Percentiles rank a stretch among this genome's conserved stretches.
These are phyloP conservation scores for Entelurus aequoreus DNA, from an alignment of 2,113 vertebrate species.

Conservation along the genomic window DNA sequence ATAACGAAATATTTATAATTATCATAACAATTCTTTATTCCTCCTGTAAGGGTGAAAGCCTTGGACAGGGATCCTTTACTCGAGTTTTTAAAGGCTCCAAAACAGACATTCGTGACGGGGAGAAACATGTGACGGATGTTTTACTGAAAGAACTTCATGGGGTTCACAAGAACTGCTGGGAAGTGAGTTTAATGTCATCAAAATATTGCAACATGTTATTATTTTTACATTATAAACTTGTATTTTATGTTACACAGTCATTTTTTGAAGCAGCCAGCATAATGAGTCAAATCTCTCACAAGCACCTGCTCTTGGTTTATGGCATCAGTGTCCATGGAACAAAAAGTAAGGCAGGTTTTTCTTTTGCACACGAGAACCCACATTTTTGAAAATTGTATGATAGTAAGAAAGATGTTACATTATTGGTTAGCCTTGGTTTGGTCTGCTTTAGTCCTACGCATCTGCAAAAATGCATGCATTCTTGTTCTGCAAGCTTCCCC, in stretches of 20 bases:
- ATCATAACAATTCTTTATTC: background rate
- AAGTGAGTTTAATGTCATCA: constrained; percentile 67
- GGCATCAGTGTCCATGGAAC: constrained; percentile 82
- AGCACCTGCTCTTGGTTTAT: constrained; percentile 84
- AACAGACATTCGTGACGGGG: constrained; percentile 65
- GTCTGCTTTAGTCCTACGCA: background rate
- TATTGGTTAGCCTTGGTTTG: background rate
- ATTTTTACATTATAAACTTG: background rate
- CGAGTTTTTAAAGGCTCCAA: constrained; percentile 78
- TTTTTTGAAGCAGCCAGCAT: constrained; percentile 92
- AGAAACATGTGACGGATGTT: constrained; percentile 68
- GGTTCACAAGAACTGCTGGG: constrained; percentile 77
- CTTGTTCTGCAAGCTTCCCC: background rate
- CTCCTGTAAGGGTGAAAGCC: constrained; percentile 72
- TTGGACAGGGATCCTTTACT: constrained; percentile 88
- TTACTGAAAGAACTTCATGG: constrained; percentile 83
- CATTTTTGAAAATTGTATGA: too few species aligned
- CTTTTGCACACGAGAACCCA: background rate
- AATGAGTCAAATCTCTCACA: constrained; percentile 91
- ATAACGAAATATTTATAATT: too few species aligned
- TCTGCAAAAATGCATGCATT: background rate
- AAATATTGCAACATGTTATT: background rate
- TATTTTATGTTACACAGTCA: constrained; percentile 65
- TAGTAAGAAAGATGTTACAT: background rate
- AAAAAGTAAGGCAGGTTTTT: constrained; percentile 74